A percentile compares a stretch with the other conserved stretches of the same genome.
Conservation (phyloP, 2,113 vertebrate genomes). For the Apeltes quadracus region DNA sequence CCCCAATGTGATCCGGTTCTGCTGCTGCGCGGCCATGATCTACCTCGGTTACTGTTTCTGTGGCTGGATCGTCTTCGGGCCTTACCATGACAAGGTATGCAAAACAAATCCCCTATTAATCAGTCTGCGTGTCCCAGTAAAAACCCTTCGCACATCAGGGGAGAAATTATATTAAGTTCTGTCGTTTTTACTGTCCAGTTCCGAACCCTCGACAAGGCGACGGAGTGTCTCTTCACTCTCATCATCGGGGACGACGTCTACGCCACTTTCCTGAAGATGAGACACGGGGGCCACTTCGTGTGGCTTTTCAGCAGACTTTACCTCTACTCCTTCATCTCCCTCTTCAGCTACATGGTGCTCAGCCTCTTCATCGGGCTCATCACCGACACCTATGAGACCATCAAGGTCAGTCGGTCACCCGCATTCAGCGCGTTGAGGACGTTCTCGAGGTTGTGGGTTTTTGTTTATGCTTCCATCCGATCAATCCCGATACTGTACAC, state of each 20-base stretch:
- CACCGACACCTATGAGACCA: conserved; percentile 93
- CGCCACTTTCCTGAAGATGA: conserved; percentile 89
- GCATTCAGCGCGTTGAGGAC: neutral
- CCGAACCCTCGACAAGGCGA: conserved; percentile 88
- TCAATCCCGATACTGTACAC: neutral
- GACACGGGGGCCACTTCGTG: conserved; percentile 87
- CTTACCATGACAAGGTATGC: conserved; percentile 92
- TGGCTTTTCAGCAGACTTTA: conserved; percentile 95
- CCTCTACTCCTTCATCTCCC: conserved; percentile 93
- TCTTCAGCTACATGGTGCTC: conserved; percentile 96
- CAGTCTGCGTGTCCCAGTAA: neutral
- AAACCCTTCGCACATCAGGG: neutral
- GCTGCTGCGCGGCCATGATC: conserved; percentile 93
- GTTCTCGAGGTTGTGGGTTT: conserved; percentile 1
- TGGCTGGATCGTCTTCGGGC: conserved; percentile 95
- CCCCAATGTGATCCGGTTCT: conserved; percentile 91
- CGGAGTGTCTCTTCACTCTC: conserved; percentile 92
- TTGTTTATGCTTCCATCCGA: neutral
- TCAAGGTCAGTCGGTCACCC: conserved; percentile 85
- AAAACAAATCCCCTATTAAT: neutral
- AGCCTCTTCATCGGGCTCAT: conserved; percentile 96
- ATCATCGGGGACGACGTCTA: conserved; percentile 97
- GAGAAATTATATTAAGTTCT: neutral
- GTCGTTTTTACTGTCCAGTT: conserved; percentile 79
- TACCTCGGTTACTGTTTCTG: conserved; percentile 97